A percentile compares a stretch with the other conserved stretches of the same genome.
Evolutionary conservation across 2,113 vertebrate genomes (phyloP).

Genomic region (Hepsetus odoe): DNA sequence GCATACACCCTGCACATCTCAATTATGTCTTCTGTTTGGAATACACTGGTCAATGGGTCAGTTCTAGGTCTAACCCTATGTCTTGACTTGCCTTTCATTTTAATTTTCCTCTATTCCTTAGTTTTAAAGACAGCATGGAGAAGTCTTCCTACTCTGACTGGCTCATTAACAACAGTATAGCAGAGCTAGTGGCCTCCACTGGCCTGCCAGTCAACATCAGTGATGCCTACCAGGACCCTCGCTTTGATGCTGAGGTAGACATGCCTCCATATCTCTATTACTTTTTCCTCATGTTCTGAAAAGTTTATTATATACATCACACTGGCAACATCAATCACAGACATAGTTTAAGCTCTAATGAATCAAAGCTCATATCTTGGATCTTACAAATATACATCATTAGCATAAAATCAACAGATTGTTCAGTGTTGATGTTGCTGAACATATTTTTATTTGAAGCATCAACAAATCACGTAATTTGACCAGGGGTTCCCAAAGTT

Average conservation of each 20-base stretch:
- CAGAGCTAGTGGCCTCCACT: constrained; percentile 95
- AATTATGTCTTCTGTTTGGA: background rate
- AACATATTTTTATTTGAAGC: too few species aligned
- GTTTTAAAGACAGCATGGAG: constrained; percentile 95
- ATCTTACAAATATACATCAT: too few species aligned
- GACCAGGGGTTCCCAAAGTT: too few species aligned
- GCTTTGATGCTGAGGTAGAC: constrained; percentile 94
- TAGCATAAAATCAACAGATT: too few species aligned
- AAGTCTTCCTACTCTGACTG: constrained; percentile 96
- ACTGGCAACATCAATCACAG: too few species aligned
- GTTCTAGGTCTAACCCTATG: background rate
- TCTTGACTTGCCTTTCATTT: background rate
- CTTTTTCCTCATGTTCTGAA: too few species aligned
- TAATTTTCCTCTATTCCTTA: constrained; percentile 59
- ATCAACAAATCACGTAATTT: too few species aligned
- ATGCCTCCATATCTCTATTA: background rate
- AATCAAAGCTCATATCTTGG: too few species aligned
- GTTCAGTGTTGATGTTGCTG: too few species aligned
- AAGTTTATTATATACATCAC: too few species aligned
- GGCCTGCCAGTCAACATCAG: constrained; percentile 98
- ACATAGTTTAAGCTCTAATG: too few species aligned
- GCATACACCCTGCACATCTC: background rate
- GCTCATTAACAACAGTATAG: constrained; percentile 97
- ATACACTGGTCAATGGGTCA: background rate
- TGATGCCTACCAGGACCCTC: constrained; percentile 96